Percentiles rank a stretch among this genome's conserved stretches.
These are phyloP conservation scores for Pituophis catenifer DNA, from an alignment of 2,113 vertebrate species.

Conservation along the genomic window DNA sequence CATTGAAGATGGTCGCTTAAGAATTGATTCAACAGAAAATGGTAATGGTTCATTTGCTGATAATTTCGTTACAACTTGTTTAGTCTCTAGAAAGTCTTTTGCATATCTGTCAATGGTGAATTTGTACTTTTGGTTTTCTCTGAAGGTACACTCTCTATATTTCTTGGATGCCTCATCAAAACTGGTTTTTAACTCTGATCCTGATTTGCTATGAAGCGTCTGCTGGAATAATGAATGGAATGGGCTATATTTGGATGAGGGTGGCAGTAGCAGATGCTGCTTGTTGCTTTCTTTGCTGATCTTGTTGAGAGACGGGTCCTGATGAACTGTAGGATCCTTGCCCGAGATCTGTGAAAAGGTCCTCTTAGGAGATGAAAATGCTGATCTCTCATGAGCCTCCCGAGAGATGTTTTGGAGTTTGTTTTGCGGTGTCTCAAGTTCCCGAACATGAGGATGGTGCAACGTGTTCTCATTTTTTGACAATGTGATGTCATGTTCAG, in stretches of 20 bases:
- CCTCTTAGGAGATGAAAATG: conserved; percentile 87
- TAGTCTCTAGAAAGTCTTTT: conserved; percentile 79
- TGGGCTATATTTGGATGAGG: conserved; percentile 78
- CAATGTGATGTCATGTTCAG: conserved; percentile 68
- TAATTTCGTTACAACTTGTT: conserved; percentile 81
- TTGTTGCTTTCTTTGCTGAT: conserved; percentile 80
- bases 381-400: conserved; percentile 81
- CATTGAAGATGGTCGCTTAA: conserved; percentile 83
- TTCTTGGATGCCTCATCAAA: conserved; percentile 85
- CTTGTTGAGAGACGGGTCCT: conserved; percentile 77
- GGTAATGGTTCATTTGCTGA: conserved; percentile 81
- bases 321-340: conserved; percentile 61
- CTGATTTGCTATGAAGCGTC: conserved; percentile 75
- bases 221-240: conserved; percentile 87
- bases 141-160: conserved; percentile 77
- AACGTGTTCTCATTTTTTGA: conserved; percentile 79
- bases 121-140: conserved; percentile 76
- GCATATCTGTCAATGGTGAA: conserved; percentile 73
- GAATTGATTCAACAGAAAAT: conserved; percentile 96
- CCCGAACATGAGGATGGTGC: conserved; percentile 61
- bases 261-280: conserved; percentile 51
- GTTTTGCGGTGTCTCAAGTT: conserved; percentile 58
- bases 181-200: conserved; percentile 73
- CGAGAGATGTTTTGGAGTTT: conserved; percentile 70
- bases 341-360: conserved; percentile 79